Conservation (phyloP, 2,113 vertebrate species). For the Marmota monax region DNA sequence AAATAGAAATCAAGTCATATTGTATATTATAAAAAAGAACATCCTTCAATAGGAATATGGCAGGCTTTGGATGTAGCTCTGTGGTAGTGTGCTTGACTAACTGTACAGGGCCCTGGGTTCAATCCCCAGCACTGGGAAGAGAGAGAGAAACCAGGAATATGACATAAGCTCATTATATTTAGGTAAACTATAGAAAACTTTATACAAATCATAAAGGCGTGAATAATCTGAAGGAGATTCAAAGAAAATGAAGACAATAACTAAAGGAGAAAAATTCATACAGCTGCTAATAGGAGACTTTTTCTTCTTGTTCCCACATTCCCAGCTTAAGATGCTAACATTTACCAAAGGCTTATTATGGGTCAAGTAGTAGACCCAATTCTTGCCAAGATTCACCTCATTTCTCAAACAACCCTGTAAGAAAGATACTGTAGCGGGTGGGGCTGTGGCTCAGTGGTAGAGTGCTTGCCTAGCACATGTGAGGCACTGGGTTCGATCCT, state of each 20-base stretch:
- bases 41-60: conserved; percentile 24
- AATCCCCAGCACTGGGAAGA: background rate
- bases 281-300: background rate
- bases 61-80: background rate
- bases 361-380: background rate
- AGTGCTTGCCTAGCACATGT: too few relatives aligned
- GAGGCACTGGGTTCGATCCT: too few relatives aligned
- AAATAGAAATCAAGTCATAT: background rate
- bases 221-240: background rate
- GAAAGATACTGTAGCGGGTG: too few relatives aligned
- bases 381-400: background rate
- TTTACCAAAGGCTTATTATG: background rate
- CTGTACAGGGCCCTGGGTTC: background rate
- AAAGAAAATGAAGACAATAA: conserved; percentile 12
- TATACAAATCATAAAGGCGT: conserved; percentile 13
- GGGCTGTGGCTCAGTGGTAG: too few relatives aligned
- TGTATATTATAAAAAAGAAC: background rate
- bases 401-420: background rate
- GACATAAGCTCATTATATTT: background rate
- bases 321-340: background rate
- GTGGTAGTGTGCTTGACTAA: background rate
- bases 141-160: background rate
- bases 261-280: conserved; percentile 27
- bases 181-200: background rate
- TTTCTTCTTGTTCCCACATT: background rate